A percentile compares a stretch with the other conserved stretches of the same genome.
Evolutionary conservation across 1,140 invertebrate species (phyloP).

Genomic region (Zaprionus vittiger): DNA sequence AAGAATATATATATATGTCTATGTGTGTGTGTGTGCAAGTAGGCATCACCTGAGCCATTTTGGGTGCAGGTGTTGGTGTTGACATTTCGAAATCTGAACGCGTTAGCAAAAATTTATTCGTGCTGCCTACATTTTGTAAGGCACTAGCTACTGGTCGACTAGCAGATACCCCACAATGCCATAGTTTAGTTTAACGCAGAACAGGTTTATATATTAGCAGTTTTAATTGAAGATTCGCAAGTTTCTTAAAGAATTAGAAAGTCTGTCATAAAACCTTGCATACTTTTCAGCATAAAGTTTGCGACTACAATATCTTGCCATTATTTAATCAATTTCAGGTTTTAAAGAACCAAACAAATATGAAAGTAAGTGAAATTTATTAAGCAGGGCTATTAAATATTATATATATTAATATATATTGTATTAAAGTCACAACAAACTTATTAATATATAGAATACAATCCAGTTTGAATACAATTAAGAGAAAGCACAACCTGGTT

Average conservation of each 20-base stretch:
- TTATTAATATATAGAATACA: neutral
- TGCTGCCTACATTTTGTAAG: slow-evolving; percentile 40
- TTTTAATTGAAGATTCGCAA: no score
- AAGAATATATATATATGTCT: slow-evolving; percentile 21
- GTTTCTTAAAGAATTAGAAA: no score
- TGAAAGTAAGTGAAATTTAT: no score
- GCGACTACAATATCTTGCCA: neutral
- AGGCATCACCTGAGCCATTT: slow-evolving; percentile 74
- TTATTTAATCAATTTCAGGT: neutral
- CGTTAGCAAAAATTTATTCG: slow-evolving; percentile 67
- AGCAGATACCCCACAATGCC: neutral
- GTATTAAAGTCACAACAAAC: no score
- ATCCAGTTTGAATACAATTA: neutral
- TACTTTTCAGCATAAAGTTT: slow-evolving; percentile 2
- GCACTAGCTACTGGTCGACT: neutral
- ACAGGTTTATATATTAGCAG: no score
- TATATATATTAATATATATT: no score
- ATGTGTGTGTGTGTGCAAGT: slow-evolving; percentile 24
- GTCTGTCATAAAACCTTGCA: neutral
- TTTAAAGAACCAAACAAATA: neutral
- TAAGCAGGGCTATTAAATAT: no score
- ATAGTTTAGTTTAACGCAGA: neutral
- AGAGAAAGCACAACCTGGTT: neutral
- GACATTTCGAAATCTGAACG: slow-evolving; percentile 78
- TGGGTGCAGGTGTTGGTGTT: slow-evolving; percentile 73